Base-by-base conservation (phyloP, 2,113 vertebrate species). In the Apeltes quadracus region DNA sequence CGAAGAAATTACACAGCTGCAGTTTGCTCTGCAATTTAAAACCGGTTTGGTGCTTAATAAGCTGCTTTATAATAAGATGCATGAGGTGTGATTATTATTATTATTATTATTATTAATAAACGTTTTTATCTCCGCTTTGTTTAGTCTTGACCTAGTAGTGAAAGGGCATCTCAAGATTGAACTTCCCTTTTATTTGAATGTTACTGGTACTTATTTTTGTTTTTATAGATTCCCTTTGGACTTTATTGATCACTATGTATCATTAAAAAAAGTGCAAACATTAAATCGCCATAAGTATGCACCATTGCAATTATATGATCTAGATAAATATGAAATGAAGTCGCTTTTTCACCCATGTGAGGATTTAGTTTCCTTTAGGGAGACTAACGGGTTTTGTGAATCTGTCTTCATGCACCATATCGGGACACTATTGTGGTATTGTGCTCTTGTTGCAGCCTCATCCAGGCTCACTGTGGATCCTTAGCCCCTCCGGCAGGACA, bases 381-480 rank as follows among this genome's bases (percentile, higher is more conserved):
- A 34, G 32, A 34, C 7, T 13, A 58, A 27, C 14, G 8, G 4
- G 14, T 38, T 50, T 41, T 61, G 22, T 15, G 10, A 29, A 25
- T 12, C n/a, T 73, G 22, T 55, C 0, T 48, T 51, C 3, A 4
- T 10, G 23, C 14, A 41, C 13, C 51, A 15, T 27, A 3, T 58
- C 61, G 5, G n/a, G 7, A 14, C 4, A 29, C 2, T 16, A 7
- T 69, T 51, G 7, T 77, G 34, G 22, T 5, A 18, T 29, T 8
- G 2, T 14, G 15, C 11, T 61, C 7, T 58, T 22, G 10, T 7
- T 74, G 63, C 69, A 44, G 54, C 29, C 54, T 41, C 46, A 20
- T 50, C 63, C 71, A 53, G 68, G 54, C 71, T 46, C 66, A 27
- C 36, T 65, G 81, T 87, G 84, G 86, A 88, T 76, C 84, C 72